A percentile compares a stretch with the other conserved stretches of the same genome.
phyloP scores from a whole-genome alignment of 2,113 vertebrate genomes.

The Passer domesticus region DNA sequence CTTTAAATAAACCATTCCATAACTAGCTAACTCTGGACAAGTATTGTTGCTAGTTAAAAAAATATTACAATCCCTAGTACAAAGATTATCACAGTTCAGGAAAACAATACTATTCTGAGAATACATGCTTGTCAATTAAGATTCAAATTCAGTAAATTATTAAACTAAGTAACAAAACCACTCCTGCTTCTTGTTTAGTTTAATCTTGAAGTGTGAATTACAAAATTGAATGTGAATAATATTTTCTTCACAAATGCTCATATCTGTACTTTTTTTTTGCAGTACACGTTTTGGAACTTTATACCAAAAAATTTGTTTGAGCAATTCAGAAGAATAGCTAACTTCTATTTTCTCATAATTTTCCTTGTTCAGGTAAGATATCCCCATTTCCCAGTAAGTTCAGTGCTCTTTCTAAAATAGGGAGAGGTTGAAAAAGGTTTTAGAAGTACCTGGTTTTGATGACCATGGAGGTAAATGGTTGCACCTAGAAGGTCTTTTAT shows the following conservation, averaged over 20 bases:
- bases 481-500: background rate
- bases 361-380: slow-evolving; percentile 95
- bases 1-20: background rate
- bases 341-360: slow-evolving; percentile 99
- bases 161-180: background rate
- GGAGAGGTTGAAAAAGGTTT: background rate
- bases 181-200: background rate
- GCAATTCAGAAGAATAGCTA: slow-evolving; percentile 97
- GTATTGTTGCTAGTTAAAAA: background rate
- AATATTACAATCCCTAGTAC: background rate
- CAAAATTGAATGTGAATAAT: background rate
- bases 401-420: background rate
- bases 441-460: background rate
- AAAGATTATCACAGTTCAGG: background rate
- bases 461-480: background rate
- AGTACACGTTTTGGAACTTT: slow-evolving; percentile 99
- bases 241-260: background rate
- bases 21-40: background rate
- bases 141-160: background rate
- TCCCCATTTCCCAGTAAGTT: background rate
- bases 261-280: slow-evolving; percentile 17
- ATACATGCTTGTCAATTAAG: background rate
- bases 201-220: background rate
- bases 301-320: slow-evolving; percentile 98
- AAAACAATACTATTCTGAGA: background rate